Evolutionary conservation across 2,888 invertebrate genomes (phyloP), one percentile per base, ranked within the genome.

Genomic region (Cyclophora albipunctata): DNA sequence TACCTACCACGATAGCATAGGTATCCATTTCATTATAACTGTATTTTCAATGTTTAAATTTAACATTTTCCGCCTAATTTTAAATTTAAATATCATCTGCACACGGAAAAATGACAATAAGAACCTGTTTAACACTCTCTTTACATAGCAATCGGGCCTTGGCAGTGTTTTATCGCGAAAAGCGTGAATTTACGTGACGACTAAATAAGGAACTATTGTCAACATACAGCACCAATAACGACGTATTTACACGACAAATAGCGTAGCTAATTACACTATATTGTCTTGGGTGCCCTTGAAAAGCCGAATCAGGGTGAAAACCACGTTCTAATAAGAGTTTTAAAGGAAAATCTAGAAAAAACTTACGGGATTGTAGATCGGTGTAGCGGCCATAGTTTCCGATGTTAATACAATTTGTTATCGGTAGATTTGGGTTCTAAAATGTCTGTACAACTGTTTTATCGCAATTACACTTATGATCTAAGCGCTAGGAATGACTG

Each of bases 361-460:
- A 73, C 86, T 78, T 67, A 87, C 86, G 55, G 86, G 86, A 57
- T 75, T 85, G 71, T 83, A 86, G 35, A 86, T 82, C 2, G 81
- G 77, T 53, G 72, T 73, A 51, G 75, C 71, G 51, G 83, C 75
- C 86, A 86, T 86, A 50, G 57, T 69, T 69, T 59, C 49, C 43
- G 51, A 45, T 49, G 52, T 54, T 58, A 56, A 61, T 33, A 52
- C 53, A 47, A 50, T 51, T 34, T 48, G 49, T 55, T 43, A 40
- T 51, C 37, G 47, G 34, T 34, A 46, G 50, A 47, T 57, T 57
- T 56, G 45, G 49, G 53, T 58, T 53, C 51, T 20, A 50, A 54
- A 50, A 49, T 47, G 54, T 49, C 57, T 54, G 52, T 55, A 63
- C 62, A 63, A 59, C 51, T 59, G 7, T 59, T 57, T 57, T 46